Evolutionary conservation across 2,113 vertebrate species (phyloP).

Genomic region (Erythrolamprus reginae): DNA sequence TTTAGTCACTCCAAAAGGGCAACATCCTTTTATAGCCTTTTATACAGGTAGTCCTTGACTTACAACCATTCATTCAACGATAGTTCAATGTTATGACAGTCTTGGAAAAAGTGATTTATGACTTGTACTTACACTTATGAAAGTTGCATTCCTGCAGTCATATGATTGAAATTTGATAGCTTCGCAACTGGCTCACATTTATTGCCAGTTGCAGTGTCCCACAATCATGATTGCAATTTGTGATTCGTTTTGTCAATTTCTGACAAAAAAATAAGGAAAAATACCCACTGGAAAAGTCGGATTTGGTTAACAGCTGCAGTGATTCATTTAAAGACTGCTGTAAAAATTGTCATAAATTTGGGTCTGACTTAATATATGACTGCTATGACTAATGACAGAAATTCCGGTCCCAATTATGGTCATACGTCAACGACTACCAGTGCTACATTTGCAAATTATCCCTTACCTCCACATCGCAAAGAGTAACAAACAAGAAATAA

Average conservation of each 20-base stretch:
- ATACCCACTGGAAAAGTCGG: background rate
- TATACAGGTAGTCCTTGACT: background rate
- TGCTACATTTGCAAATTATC: background rate
- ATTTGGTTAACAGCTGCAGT: background rate
- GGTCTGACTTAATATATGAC: background rate
- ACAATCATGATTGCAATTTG: background rate
- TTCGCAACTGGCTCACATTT: background rate
- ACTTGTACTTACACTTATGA: background rate
- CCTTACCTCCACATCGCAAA: background rate
- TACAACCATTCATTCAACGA: background rate
- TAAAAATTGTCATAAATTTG: background rate
- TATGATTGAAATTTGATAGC: background rate
- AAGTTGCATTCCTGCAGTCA: background rate
- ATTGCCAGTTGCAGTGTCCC: background rate
- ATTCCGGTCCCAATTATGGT: background rate
- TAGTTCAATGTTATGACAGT: background rate
- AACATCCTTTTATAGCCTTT: background rate
- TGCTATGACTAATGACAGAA: background rate
- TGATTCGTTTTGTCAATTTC: background rate
- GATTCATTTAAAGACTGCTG: background rate
- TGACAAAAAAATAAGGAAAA: background rate
- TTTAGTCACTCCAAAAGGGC: background rate
- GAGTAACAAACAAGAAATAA: background rate
- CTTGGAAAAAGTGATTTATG: background rate
- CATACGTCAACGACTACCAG: background rate